A percentile compares a stretch with the other conserved stretches of the same genome.
These are phyloP conservation scores for Ellobium chinense DNA, from an alignment of 2,888 invertebrate species.

Conservation along the genomic window DNA sequence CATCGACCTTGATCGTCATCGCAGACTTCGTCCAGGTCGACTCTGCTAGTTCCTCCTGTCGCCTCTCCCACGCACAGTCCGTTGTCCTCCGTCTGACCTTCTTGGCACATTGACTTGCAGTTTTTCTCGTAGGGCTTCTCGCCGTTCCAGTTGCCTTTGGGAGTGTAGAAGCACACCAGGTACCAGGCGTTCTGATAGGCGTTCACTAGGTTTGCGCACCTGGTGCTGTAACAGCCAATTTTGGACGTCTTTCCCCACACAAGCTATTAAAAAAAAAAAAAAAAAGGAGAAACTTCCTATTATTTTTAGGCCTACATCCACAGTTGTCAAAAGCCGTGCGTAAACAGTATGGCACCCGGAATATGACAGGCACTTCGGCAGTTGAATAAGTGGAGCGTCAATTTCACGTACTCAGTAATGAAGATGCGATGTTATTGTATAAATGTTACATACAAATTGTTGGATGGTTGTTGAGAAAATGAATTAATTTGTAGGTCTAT, in stretches of 20 bases:
- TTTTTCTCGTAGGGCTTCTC: conserved; percentile 43
- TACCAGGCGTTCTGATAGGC: conserved; percentile 46
- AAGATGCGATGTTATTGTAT: too few species aligned
- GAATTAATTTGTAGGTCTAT: too few species aligned
- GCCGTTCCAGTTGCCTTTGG: conserved; percentile 50
- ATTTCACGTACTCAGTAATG: too few species aligned
- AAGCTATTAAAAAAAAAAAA: conserved; percentile 32
- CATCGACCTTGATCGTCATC: neutral
- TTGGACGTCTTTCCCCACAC: conserved; percentile 45
- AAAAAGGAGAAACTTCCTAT: too few species aligned
- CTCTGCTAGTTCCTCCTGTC: neutral
- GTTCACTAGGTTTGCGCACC: conserved; percentile 23
- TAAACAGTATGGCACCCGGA: too few species aligned
- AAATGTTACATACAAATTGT: too few species aligned
- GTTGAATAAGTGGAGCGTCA: too few species aligned
- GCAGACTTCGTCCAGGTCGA: neutral
- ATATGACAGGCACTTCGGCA: too few species aligned
- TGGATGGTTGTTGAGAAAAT: too few species aligned
- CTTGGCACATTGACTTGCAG: conserved; percentile 15
- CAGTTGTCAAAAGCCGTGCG: too few species aligned
- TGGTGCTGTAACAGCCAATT: conserved; percentile 38
- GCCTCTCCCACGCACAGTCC: conserved; percentile 49
- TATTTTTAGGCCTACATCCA: too few species aligned
- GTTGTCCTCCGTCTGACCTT: conserved; percentile 41
- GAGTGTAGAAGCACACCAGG: conserved; percentile 50